phyloP scores from a whole-genome alignment of 2,888 invertebrate species.

The Eupithecia centaureata region DNA sequence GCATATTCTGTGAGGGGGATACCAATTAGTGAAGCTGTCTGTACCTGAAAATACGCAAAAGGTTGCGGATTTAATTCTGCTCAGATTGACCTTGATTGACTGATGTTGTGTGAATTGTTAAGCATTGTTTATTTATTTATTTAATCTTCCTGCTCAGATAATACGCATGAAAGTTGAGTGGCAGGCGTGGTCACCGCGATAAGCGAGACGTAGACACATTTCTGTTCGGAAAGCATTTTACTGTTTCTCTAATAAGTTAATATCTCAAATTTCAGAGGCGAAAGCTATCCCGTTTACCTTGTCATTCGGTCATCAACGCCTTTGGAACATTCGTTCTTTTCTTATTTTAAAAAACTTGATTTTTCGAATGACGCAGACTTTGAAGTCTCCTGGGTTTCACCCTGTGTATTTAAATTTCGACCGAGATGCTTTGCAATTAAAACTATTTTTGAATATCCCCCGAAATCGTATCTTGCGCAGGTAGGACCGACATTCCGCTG shows the following conservation, averaged over 20 bases:
- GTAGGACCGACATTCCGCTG: slow-evolving; percentile 72
- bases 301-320: not conserved
- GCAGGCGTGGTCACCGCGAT: not conserved
- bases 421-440: not conserved
- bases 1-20: too few relatives aligned
- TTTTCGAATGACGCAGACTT: slow-evolving; percentile 22
- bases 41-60: too few relatives aligned
- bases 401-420: not conserved
- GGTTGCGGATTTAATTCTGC: too few relatives aligned
- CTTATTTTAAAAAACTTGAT: slow-evolving; percentile 5
- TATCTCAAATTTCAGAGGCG: not conserved
- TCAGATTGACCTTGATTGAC: too few relatives aligned
- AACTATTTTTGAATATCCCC: slow-evolving; percentile 16
- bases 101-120: too few relatives aligned
- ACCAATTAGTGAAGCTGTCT: too few relatives aligned
- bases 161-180: not conserved
- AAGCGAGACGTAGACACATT: not conserved
- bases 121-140: too few relatives aligned
- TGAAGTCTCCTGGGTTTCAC: slow-evolving; percentile 51
- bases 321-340: not conserved
- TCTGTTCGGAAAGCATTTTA: not conserved
- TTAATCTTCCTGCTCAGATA: too few relatives aligned
- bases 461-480: slow-evolving; percentile 56
- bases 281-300: not conserved
- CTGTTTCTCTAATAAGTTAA: not conserved